Conservation (phyloP, 2,888 invertebrate species). For the Melanchra persicariae region DNA sequence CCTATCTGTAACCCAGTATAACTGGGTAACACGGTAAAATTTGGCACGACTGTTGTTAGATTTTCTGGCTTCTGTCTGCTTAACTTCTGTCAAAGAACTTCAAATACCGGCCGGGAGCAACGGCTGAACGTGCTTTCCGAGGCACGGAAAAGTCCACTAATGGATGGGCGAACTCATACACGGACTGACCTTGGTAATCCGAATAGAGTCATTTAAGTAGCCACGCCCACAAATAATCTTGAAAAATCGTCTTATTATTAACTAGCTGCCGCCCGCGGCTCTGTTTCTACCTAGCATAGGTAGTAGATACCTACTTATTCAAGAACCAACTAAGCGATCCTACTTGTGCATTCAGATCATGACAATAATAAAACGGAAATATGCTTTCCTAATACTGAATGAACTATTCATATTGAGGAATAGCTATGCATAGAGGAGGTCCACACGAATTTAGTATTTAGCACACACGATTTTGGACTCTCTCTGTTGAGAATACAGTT, state of each 20-base stretch:
- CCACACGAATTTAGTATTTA: not conserved
- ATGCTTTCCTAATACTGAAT: constrained; percentile 35
- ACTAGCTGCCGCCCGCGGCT: too few species aligned
- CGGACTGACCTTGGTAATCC: not conserved
- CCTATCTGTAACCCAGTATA: too few species aligned
- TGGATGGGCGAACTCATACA: too few species aligned
- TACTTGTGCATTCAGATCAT: constrained; percentile 30
- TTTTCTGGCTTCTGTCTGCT: too few species aligned
- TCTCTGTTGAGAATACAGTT: not conserved
- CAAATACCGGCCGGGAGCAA: too few species aligned
- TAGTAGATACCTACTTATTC: not conserved
- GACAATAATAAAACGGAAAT: constrained; percentile 42
- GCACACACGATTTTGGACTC: not conserved
- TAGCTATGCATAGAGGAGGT: not conserved
- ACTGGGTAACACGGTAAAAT: too few species aligned
- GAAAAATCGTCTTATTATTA: not conserved
- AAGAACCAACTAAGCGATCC: not conserved
- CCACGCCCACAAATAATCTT: not conserved
- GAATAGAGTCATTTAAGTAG: not conserved
- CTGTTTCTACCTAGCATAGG: not conserved
- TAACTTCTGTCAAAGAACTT: too few species aligned
- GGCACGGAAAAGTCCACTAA: too few species aligned
- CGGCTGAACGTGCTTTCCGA: too few species aligned
- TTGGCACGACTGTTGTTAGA: too few species aligned
- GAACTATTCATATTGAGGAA: constrained; percentile 32